Evolutionary conservation across 2,797 vertebrate genomes (phyloP), one percentile per base, ranked within the genome.

Genomic region (Triplophysa bombifrons): DNA sequence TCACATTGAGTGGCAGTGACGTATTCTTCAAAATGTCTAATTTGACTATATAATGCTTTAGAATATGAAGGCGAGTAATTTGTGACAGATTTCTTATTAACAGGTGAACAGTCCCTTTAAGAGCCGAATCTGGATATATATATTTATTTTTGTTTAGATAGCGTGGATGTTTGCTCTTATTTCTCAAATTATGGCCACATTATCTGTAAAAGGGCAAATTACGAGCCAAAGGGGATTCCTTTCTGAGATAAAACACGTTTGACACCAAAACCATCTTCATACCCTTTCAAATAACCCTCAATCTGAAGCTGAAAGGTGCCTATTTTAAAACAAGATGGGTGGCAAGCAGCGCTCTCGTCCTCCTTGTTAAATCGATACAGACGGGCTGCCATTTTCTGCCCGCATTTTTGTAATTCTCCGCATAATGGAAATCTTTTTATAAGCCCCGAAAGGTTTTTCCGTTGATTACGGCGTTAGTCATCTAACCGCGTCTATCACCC

Each of bases 391-490:
- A 90, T 91, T 92, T 92, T 89, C 85, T 84, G 46, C 89, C 84
- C 82, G 88, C 90, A 90, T 88, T 90, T 90, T 89, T 86, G 89
- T 89, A 91, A 92, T 92, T 88, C 86, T 61, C 51, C n/a, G 16
- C 84, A 82, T 93, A 92, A 93, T 92, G 89, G 88, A 63, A 30
- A 48, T 55, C 82, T 87, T 87, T 91, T 92, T 91, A 90, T 91
- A 89, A 90, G 87, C 88, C 85, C 80, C 5, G 2, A 83, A 90
- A 91, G 90, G 89, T 88, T 89, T 87, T 67, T 50, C 73, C 85
- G 88, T 91, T 89, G 90, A 91, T 93, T 91, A 90, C 84, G 56
- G 86, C 87, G 85, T 92, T 92, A 90, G 90, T 90, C 89, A 90
- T 89, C 81, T 88, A 90, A 87, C 83, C 73, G 58, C 30, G 19